phyloP scores from a whole-genome alignment of 2,113 vertebrate species.

The Amphiprion ocellaris region DNA sequence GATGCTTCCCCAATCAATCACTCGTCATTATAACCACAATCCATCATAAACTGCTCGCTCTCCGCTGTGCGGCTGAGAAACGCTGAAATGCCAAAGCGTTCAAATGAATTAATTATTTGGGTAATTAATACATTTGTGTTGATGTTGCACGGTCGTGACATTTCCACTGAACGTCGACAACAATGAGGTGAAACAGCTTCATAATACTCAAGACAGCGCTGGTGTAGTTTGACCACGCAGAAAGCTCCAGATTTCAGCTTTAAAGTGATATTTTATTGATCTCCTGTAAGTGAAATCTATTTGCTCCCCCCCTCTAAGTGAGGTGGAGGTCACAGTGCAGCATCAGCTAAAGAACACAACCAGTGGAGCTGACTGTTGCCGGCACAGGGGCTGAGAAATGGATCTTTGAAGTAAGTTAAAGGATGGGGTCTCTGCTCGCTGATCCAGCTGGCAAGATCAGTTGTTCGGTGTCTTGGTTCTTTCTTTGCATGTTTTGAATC shows the following conservation, averaged over 20 bases:
- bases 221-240: slow-evolving; percentile 7
- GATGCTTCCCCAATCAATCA: neutral
- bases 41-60: neutral
- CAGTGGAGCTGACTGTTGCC: slow-evolving; percentile 17
- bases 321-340: slow-evolving; percentile 19
- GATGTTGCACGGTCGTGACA: slow-evolving; percentile 26
- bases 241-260: slow-evolving; percentile 35
- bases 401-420: slow-evolving; percentile 41
- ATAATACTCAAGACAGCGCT: neutral
- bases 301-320: neutral
- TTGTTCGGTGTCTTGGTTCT: neutral
- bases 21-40: neutral
- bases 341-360: slow-evolving; percentile 48
- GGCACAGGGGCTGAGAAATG: slow-evolving; percentile 41
- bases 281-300: slow-evolving; percentile 13
- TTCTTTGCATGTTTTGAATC: too few species aligned
- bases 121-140: slow-evolving; percentile 51
- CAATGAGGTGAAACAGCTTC: slow-evolving; percentile 21
- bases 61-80: slow-evolving; percentile 14
- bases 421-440: slow-evolving; percentile 20
- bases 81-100: slow-evolving; percentile 29
- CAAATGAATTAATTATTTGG: slow-evolving; percentile 34
- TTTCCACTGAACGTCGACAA: slow-evolving; percentile 37
- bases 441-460: slow-evolving; percentile 9
- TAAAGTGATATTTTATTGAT: slow-evolving; percentile 52